A percentile compares a stretch with the other conserved stretches of the same genome.
These are phyloP conservation scores for Drosophila nr. perissopoda DNA, from an alignment of 2,888 invertebrate species.

Conservation along the genomic window DNA sequence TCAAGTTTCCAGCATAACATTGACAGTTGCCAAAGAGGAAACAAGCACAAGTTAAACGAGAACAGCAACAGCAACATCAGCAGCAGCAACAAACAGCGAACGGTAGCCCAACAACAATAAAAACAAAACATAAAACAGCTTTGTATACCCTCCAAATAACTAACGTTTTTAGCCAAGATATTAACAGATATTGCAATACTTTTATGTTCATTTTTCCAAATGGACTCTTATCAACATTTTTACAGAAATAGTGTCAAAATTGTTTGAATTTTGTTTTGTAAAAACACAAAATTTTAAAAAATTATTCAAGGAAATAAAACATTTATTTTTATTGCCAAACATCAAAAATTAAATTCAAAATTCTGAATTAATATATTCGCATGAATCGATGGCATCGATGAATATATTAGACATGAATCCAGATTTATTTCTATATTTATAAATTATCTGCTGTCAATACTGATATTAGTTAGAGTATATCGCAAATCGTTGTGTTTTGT, in stretches of 20 bases:
- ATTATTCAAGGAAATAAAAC: background rate
- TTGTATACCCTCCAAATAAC: slow-evolving; percentile 18
- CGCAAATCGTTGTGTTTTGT: background rate
- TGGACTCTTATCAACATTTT: background rate
- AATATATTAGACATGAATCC: no score
- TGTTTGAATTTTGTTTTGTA: background rate
- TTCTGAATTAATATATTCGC: background rate
- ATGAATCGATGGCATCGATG: background rate
- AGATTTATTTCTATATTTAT: background rate
- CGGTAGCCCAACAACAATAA: slow-evolving; percentile 46
- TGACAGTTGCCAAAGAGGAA: slow-evolving; percentile 76
- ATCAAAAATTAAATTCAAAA: background rate
- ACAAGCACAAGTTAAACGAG: slow-evolving; percentile 65
- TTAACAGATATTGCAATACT: background rate
- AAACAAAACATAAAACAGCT: slow-evolving; percentile 16
- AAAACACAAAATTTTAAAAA: background rate
- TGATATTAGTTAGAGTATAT: background rate
- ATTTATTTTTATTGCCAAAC: background rate
- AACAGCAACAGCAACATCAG: slow-evolving; percentile 47
- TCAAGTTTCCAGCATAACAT: slow-evolving; percentile 76
- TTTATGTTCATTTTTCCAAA: background rate
- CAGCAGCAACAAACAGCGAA: slow-evolving; percentile 33
- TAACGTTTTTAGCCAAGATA: background rate
- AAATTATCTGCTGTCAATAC: background rate
- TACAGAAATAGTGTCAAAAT: rapidly evolving